Conservation (phyloP, 1,140 invertebrate species). For the Drosophila seguyi region DNA sequence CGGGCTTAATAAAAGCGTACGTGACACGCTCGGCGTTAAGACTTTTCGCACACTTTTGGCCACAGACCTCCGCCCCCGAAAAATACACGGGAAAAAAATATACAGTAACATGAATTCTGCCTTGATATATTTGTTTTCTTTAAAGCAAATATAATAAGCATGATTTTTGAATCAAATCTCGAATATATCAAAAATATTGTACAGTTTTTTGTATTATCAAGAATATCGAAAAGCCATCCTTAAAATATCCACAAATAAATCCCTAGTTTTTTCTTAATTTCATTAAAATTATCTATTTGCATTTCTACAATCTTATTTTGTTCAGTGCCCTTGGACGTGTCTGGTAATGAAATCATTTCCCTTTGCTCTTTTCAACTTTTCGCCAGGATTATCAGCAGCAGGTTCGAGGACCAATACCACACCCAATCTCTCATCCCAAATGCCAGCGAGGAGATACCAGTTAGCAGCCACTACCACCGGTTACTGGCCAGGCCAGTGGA, state of each 20-base stretch:
- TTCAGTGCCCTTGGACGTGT: constrained; percentile 58
- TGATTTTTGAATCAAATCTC: too few relatives aligned
- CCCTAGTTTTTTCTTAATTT: too few relatives aligned
- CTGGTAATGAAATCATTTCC: constrained; percentile 82
- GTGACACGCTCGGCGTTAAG: constrained; percentile 66
- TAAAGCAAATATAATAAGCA: neutral
- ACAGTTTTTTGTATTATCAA: too few relatives aligned
- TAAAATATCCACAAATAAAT: too few relatives aligned
- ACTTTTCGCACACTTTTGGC: constrained; percentile 73
- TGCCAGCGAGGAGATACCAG: constrained; percentile 16
- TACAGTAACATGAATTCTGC: too few relatives aligned
- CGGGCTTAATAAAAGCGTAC: constrained; percentile 78
- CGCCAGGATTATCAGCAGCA: constrained; percentile 61
- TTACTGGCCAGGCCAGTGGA: constrained; percentile 11
- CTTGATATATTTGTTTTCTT: neutral
- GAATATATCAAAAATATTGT: too few relatives aligned
- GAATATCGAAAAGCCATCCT: too few relatives aligned
- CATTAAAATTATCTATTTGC: too few relatives aligned
- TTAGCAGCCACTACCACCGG: constrained; percentile 17
- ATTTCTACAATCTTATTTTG: neutral
- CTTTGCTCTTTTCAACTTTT: constrained; percentile 79
- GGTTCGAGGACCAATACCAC: constrained; percentile 3
- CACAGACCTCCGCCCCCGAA: neutral
- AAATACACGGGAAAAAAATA: neutral
- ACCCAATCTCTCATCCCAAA: neutral